Evolutionary conservation across 2,888 invertebrate genomes (phyloP).

Genomic region (Drosophila peninsularis): DNA sequence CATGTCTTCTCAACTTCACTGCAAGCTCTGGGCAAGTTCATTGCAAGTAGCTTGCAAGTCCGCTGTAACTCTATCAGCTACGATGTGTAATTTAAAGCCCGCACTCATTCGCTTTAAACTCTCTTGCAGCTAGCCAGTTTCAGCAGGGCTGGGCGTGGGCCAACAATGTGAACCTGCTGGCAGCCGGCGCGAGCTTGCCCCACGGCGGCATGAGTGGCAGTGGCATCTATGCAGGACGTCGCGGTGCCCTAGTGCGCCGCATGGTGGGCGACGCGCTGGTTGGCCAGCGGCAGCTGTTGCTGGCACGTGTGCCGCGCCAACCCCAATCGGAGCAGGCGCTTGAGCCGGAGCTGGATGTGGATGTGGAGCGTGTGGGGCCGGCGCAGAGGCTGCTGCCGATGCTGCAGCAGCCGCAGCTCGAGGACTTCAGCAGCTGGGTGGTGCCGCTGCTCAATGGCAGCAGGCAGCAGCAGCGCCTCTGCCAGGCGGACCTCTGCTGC

Average conservation of each 20-base stretch:
- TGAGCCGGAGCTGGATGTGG: conserved; percentile 15
- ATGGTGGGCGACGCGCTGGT: conserved; percentile 65
- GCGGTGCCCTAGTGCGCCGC: conserved; percentile 74
- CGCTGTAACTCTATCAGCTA: neutral
- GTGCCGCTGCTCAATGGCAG: conserved; percentile 38
- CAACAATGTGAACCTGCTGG: conserved; percentile 87
- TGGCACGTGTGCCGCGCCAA: conserved; percentile 71
- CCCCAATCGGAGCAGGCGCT: conserved; percentile 2
- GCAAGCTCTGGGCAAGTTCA: neutral
- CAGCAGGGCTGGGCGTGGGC: conserved; percentile 88
- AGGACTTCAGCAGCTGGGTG: conserved; percentile 60
- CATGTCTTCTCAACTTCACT: neutral
- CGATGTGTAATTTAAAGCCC: neutral
- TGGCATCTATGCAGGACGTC: conserved; percentile 86
- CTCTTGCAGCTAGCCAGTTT: conserved; percentile 85
- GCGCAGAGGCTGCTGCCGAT: conserved; percentile 37
- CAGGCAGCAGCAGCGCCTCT: conserved; percentile 51
- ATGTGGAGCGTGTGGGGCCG: conserved; percentile 14
- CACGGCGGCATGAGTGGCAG: conserved; percentile 86
- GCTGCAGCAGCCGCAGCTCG: conserved; percentile 74
- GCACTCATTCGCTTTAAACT: neutral
- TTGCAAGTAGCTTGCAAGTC: neutral
- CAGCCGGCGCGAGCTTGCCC: conserved; percentile 87
- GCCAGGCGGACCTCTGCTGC: conserved; percentile 83
- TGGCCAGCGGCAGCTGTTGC: conserved; percentile 68